These are phyloP conservation scores for Microctenopoma stevenorrisi DNA, from an alignment of 2,797 vertebrate species.

Conservation along the genomic window DNA sequence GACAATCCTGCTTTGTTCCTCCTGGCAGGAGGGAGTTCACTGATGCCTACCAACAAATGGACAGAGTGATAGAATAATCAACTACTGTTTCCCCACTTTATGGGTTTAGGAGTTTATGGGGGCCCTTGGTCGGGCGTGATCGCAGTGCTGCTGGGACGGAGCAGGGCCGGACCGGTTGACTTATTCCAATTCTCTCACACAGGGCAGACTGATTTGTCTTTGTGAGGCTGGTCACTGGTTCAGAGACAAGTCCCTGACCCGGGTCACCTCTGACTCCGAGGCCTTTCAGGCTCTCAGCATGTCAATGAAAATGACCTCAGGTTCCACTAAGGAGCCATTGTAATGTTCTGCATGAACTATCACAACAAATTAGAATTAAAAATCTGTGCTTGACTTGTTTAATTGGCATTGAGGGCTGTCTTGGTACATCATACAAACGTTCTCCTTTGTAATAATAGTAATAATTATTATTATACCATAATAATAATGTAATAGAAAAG, in stretches of 20 bases:
- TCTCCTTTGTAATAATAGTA: no score
- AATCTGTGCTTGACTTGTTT: slow-evolving; percentile 14
- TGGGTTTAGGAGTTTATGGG: slow-evolving; percentile 71
- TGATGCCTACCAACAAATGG: slow-evolving; percentile 74
- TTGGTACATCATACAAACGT: no score
- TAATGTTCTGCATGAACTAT: slow-evolving; percentile 53
- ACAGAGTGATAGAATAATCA: slow-evolving; percentile 75
- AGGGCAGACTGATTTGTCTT: slow-evolving; percentile 53
- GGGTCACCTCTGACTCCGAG: slow-evolving; percentile 57
- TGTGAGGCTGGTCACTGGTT: slow-evolving; percentile 41
- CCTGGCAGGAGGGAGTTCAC: slow-evolving; percentile 67
- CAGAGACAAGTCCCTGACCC: slow-evolving; percentile 54
- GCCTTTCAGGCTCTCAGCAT: slow-evolving; percentile 64
- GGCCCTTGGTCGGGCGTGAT: slow-evolving; percentile 27
- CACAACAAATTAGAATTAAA: slow-evolving; percentile 43
- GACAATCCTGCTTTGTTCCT: slow-evolving; percentile 73
- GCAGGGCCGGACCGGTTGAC: slow-evolving; percentile 10
- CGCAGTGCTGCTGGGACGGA: slow-evolving; percentile 19
- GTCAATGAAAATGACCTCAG: slow-evolving; percentile 63
- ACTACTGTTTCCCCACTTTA: slow-evolving; percentile 71
- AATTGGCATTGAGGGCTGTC: not conserved
- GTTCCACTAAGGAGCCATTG: slow-evolving; percentile 40
- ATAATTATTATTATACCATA: no score
- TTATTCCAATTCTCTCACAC: slow-evolving; percentile 18
- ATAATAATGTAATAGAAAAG: no score